phyloP scores from a whole-genome alignment of 1,140 invertebrate species.

The Artemia franciscana region DNA sequence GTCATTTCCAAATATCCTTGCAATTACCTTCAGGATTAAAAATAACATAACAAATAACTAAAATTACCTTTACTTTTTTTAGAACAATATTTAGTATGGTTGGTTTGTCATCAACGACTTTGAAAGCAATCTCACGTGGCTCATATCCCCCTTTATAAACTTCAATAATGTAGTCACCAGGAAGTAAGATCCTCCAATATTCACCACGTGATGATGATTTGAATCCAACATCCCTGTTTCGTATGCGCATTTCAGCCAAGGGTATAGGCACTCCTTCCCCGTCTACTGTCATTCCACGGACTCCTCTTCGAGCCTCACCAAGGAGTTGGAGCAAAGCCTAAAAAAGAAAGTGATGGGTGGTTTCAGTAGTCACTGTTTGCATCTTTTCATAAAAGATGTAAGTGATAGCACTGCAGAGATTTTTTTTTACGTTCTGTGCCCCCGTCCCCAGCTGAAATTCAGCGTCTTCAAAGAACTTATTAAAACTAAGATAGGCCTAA shows the following conservation, averaged over 20 bases:
- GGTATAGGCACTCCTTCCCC: constrained; percentile 46
- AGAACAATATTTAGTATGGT: constrained; percentile 61
- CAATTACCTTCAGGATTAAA: no score
- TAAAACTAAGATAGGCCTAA: no score
- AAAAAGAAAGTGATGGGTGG: constrained; percentile 10
- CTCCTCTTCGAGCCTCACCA: constrained; percentile 21
- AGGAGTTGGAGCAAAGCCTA: constrained; percentile 19
- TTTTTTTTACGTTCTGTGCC: no score
- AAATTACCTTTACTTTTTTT: constrained; percentile 48
- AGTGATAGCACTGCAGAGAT: no score
- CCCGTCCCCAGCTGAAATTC: no score
- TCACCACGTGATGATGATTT: constrained; percentile 76
- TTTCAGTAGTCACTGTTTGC: no score
- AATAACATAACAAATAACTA: no score
- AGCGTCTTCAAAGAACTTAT: no score
- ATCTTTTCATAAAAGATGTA: no score
- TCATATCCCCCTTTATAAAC: constrained; percentile 60
- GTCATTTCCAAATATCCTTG: no score
- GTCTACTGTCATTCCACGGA: constrained; percentile 25
- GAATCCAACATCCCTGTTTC: constrained; percentile 62
- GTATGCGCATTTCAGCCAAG: constrained; percentile 55
- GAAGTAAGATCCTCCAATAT: constrained; percentile 67
- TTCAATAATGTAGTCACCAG: constrained; percentile 58
- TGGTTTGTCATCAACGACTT: constrained; percentile 58
- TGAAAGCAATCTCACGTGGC: constrained; percentile 56